These are phyloP conservation scores for Cygnus buccinator DNA, from an alignment of 2,113 vertebrate species.

Conservation along the genomic window DNA sequence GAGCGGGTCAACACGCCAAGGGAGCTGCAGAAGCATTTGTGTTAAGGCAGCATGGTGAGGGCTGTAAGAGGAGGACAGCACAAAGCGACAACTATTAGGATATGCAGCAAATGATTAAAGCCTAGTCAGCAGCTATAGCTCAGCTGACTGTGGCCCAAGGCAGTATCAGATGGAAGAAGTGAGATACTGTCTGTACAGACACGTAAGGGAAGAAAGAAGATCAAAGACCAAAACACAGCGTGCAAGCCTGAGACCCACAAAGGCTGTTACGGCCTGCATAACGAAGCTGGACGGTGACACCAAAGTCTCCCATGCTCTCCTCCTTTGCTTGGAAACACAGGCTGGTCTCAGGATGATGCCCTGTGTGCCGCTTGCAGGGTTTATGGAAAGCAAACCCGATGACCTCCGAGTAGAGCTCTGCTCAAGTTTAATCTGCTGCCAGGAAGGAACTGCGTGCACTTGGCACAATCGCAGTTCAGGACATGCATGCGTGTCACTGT, in stretches of 20 bases:
- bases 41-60: background rate
- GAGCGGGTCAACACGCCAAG: background rate
- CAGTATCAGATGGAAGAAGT: background rate
- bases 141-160: background rate
- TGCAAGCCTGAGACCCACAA: background rate
- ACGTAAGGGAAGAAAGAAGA: background rate
- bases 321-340: background rate
- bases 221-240: background rate
- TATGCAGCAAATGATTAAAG: background rate
- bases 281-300: background rate
- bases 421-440: background rate
- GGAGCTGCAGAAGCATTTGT: background rate
- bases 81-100: background rate
- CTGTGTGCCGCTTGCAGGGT: background rate
- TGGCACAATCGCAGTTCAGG: background rate
- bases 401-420: background rate
- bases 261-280: background rate
- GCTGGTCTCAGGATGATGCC: accelerated
- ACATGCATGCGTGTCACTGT: background rate
- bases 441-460: background rate
- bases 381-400: background rate
- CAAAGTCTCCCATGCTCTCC: background rate
- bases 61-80: background rate
- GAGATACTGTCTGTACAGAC: background rate
- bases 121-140: background rate